Conservation (phyloP, 2,797 vertebrate genomes). For the Enteromius mattozi region DNA sequence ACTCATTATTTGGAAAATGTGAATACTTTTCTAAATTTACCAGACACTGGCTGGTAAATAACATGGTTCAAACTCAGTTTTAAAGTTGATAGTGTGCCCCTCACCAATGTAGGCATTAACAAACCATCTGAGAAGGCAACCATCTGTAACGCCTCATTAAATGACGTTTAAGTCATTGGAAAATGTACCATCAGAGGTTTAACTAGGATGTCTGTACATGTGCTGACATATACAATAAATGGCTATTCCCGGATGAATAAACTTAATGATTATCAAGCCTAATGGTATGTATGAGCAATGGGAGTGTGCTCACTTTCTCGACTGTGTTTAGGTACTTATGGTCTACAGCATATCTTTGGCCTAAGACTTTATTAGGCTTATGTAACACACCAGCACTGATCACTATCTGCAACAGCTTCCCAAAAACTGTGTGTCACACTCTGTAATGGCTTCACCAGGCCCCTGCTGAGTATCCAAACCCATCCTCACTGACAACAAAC, state of each 20-base stretch:
- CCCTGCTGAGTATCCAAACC: neutral
- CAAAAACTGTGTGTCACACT: neutral
- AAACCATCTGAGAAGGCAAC: neutral
- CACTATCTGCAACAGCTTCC: neutral
- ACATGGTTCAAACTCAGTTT: neutral
- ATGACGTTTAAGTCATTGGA: neutral
- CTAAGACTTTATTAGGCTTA: neutral
- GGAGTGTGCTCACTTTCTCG: neutral
- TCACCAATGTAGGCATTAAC: neutral
- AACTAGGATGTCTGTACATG: neutral
- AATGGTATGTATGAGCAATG: neutral
- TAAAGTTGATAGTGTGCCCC: neutral
- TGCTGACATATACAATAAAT: neutral
- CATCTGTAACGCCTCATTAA: neutral
- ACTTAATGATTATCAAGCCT: neutral
- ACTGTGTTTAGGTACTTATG: neutral
- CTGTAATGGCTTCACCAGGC: neutral
- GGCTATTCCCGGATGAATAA: neutral
- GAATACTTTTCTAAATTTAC: neutral
- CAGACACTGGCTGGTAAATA: neutral
- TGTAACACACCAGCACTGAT: neutral
- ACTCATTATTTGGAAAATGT: neutral
- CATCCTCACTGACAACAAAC: neutral
- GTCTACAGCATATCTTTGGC: neutral
- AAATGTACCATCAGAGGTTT: neutral